A percentile compares a stretch with the other conserved stretches of the same genome.
phyloP scores from a whole-genome alignment of 1,140 invertebrate species.

The Gryon sp. region DNA sequence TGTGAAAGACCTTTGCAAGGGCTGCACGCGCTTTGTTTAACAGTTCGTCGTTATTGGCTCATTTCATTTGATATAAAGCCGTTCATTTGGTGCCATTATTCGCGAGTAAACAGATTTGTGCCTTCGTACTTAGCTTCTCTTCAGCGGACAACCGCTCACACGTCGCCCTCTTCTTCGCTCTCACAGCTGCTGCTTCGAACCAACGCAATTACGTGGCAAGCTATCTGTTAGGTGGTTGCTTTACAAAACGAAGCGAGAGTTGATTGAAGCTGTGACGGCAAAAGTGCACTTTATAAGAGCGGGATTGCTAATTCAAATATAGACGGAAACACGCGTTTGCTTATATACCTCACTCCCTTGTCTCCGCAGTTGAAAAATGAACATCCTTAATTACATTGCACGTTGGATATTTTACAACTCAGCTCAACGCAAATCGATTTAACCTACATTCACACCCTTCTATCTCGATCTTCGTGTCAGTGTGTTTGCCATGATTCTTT shows the following conservation, averaged over 20 bases:
- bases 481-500: neutral
- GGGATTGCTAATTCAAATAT: constrained; percentile 26
- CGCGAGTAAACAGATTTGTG: constrained; percentile 74
- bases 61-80: constrained; percentile 67
- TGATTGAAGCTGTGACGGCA: constrained; percentile 55
- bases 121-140: constrained; percentile 66
- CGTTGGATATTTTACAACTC: constrained; percentile 11
- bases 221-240: constrained; percentile 62
- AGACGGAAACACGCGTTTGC: neutral
- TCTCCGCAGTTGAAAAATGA: no score
- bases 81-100: constrained; percentile 78
- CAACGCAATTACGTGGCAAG: constrained; percentile 67
- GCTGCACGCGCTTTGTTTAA: constrained; percentile 54
- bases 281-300: constrained; percentile 52
- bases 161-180: constrained; percentile 58
- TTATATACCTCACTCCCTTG: no score
- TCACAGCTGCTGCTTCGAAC: constrained; percentile 39
- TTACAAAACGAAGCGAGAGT: constrained; percentile 39
- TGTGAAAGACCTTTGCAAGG: constrained; percentile 37
- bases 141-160: constrained; percentile 61
- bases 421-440: constrained; percentile 7
- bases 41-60: constrained; percentile 70
- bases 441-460: neutral
- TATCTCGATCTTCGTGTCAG: neutral
- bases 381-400: constrained; percentile 38